Percentiles rank a stretch among this genome's conserved stretches.
phyloP scores from a whole-genome alignment of 2,888 invertebrate genomes.

The Ornithoptera alexandrae region DNA sequence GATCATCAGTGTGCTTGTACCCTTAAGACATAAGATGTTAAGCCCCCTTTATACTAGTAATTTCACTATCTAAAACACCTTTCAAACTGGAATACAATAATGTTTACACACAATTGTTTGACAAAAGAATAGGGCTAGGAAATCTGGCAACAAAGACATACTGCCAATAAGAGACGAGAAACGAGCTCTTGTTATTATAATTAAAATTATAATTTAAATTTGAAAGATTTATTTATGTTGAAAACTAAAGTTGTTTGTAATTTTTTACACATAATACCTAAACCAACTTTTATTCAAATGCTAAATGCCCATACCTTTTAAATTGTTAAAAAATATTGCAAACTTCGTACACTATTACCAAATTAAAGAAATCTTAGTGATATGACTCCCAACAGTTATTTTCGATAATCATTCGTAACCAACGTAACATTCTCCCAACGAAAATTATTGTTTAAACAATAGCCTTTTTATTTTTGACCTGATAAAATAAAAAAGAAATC shows the following conservation, averaged over 20 bases:
- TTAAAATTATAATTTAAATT: not conserved
- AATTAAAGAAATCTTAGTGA: conserved; percentile 25
- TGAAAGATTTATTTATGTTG: not conserved
- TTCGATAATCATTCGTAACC: not conserved
- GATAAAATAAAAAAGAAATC: not conserved
- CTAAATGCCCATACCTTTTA: conserved; percentile 38
- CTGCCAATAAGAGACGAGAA: too few relatives aligned
- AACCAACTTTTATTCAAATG: not conserved
- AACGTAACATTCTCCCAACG: not conserved
- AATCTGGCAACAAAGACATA: too few relatives aligned
- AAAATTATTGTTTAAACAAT: not conserved
- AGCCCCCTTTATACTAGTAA: too few relatives aligned
- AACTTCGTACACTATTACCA: conserved; percentile 22
- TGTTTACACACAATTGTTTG: too few relatives aligned
- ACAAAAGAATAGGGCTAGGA: too few relatives aligned
- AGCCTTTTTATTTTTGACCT: not conserved
- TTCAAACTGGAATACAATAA: too few relatives aligned
- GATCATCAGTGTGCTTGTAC: too few relatives aligned
- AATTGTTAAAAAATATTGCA: conserved; percentile 28
- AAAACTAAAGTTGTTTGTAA: not conserved
- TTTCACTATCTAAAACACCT: too few relatives aligned
- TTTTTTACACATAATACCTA: not conserved
- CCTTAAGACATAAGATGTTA: too few relatives aligned
- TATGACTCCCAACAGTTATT: conserved; percentile 26
- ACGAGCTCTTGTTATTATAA: too few relatives aligned